Percentiles rank a stretch among this genome's conserved stretches.
Conservation (phyloP, 2,888 invertebrate genomes). For the Xanthorhoe spadicearia region DNA sequence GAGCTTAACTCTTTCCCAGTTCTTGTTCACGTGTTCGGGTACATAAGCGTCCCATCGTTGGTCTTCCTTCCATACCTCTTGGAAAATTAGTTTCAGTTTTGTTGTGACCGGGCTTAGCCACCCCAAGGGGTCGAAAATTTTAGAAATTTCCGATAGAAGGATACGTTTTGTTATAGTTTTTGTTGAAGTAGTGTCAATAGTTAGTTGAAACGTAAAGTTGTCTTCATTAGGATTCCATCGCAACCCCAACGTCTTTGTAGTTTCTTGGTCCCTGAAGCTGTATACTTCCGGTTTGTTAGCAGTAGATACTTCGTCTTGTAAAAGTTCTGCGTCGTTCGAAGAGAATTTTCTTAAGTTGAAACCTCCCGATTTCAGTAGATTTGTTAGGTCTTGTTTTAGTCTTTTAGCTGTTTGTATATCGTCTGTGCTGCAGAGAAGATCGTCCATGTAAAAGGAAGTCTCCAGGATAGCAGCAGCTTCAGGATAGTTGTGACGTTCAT, state of each 20-base stretch:
- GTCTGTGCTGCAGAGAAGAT: constrained; percentile 17
- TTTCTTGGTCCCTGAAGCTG: constrained; percentile 5
- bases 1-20: constrained; percentile 23
- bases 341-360: constrained; percentile 37
- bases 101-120: constrained; percentile 21
- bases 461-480: constrained; percentile 20
- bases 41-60: constrained; percentile 24
- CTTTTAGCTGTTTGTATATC: constrained; percentile 13
- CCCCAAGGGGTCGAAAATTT: constrained; percentile 14
- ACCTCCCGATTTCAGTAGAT: constrained; percentile 32
- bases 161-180: constrained; percentile 11
- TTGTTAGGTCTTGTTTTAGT: constrained; percentile 24
- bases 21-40: constrained; percentile 12
- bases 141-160: constrained; percentile 23
- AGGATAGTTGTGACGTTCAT: constrained; percentile 19
- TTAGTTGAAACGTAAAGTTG: constrained; percentile 21
- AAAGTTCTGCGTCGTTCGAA: constrained; percentile 15
- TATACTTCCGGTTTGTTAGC: constrained; percentile 2
- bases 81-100: constrained; percentile 17
- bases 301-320: constrained; percentile 12
- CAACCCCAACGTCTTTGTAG: constrained; percentile 32
- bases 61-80: constrained; percentile 10
- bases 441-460: constrained; percentile 31
- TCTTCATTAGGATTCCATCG: constrained; percentile 10
- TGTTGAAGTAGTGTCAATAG: constrained; percentile 1